A percentile compares a stretch with the other conserved stretches of the same genome.
Evolutionary conservation across 2,888 invertebrate species (phyloP).

Genomic region (Imbricaverruca yamaguchii): DNA sequence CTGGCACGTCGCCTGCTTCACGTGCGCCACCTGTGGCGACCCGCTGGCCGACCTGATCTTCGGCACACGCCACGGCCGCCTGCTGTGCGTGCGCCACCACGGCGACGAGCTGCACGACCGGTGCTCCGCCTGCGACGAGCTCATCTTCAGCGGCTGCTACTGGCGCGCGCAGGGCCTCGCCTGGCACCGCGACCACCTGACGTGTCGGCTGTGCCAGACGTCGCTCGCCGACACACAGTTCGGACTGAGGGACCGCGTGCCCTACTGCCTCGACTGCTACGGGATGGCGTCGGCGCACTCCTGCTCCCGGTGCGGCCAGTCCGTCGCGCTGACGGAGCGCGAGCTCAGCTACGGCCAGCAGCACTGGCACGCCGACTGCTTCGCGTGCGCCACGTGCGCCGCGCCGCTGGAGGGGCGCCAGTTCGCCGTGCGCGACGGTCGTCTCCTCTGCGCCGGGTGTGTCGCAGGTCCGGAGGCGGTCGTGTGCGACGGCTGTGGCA

Average conservation of each 20-base stretch:
- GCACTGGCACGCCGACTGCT: neutral
- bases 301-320: neutral
- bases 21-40: neutral
- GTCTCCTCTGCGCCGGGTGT: neutral
- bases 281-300: neutral
- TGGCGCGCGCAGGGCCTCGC: neutral
- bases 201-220: neutral
- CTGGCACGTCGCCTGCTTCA: neutral
- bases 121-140: neutral
- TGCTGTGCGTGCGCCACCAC: neutral
- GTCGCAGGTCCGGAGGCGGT: neutral
- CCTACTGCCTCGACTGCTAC: neutral
- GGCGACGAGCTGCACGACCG: neutral
- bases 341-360: neutral
- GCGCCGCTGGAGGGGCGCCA: neutral
- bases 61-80: neutral
- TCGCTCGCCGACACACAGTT: neutral
- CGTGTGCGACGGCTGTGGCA: neutral
- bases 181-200: neutral
- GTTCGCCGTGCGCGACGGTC: neutral
- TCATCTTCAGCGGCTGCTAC: neutral
- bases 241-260: neutral
- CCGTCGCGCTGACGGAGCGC: neutral
- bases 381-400: neutral
- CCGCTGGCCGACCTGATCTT: neutral